Conservation (phyloP, 2,113 vertebrate genomes). For the Bagarius yarrelli region DNA sequence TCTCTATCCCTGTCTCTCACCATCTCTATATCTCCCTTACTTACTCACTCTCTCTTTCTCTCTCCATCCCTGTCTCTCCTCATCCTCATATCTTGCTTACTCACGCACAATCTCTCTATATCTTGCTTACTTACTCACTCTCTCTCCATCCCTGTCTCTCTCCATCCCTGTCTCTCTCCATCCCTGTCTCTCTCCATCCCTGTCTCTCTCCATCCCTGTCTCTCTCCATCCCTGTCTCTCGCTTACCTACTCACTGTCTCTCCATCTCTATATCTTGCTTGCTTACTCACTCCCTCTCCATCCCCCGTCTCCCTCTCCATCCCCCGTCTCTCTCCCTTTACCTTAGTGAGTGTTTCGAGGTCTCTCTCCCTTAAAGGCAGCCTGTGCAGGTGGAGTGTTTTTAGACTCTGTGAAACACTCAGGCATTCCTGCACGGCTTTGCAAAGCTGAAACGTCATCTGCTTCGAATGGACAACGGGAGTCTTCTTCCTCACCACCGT, state of each 20-base stretch:
- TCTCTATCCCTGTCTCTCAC: no score
- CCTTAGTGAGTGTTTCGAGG: constrained; percentile 82
- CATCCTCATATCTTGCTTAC: no score
- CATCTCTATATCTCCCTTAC: no score
- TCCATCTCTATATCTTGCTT: neutral
- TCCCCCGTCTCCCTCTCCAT: neutral
- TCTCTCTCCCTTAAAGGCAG: constrained; percentile 86
- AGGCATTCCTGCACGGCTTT: constrained; percentile 84
- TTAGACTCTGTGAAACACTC: constrained; percentile 74
- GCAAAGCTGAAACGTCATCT: constrained; percentile 84
- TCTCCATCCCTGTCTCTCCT: no score
- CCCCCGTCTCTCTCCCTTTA: constrained; percentile 52
- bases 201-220: no score
- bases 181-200: neutral
- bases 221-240: no score
- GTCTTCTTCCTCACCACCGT: constrained; percentile 72
- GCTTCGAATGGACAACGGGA: constrained; percentile 83
- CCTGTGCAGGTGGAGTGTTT: constrained; percentile 84
- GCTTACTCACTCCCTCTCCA: no score
- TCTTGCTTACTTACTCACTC: no score
- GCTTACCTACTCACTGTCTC: neutral
- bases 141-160: no score
- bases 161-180: no score
- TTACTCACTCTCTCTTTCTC: no score
- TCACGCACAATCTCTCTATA: no score